Evolutionary conservation across 2,888 invertebrate genomes (phyloP).

Genomic region (Heliconius ismenius): DNA sequence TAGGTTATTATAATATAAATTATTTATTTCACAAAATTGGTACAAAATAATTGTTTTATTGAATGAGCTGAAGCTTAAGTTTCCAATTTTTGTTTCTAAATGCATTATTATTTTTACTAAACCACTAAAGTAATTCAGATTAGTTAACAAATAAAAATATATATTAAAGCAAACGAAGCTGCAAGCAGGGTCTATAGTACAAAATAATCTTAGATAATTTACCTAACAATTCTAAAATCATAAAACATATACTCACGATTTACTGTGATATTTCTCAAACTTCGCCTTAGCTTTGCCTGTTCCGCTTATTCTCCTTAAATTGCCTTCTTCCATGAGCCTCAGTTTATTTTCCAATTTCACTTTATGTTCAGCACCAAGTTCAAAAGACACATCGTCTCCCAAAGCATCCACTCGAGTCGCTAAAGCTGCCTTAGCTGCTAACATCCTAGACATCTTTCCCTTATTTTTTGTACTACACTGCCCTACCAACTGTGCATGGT

Average conservation of each 20-base stretch:
- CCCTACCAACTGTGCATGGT: conserved; percentile 96
- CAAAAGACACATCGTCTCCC: conserved; percentile 92
- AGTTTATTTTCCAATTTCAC: conserved; percentile 92
- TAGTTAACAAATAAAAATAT: too few species aligned
- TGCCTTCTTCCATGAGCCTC: conserved; percentile 91
- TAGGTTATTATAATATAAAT: too few species aligned
- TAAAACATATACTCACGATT: conserved; percentile 77
- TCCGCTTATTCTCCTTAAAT: conserved; percentile 90
- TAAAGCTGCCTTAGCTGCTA: conserved; percentile 97
- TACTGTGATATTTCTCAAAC: conserved; percentile 95
- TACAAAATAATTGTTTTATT: too few species aligned
- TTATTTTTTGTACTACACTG: conserved; percentile 95
- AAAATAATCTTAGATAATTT: background rate
- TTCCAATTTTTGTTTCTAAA: too few species aligned
- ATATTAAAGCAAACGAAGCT: background rate
- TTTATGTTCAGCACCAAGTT: conserved; percentile 93
- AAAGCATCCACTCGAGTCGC: conserved; percentile 97
- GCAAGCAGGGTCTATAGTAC: background rate
- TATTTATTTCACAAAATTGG: too few species aligned
- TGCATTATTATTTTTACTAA: too few species aligned
- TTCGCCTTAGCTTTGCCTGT: conserved; percentile 93
- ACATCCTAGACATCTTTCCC: conserved; percentile 96
- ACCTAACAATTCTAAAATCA: background rate
- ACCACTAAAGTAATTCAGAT: too few species aligned
- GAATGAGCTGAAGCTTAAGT: too few species aligned